Conservation (phyloP, 2,888 invertebrate genomes). For the Cremastobaeus sp. region DNA sequence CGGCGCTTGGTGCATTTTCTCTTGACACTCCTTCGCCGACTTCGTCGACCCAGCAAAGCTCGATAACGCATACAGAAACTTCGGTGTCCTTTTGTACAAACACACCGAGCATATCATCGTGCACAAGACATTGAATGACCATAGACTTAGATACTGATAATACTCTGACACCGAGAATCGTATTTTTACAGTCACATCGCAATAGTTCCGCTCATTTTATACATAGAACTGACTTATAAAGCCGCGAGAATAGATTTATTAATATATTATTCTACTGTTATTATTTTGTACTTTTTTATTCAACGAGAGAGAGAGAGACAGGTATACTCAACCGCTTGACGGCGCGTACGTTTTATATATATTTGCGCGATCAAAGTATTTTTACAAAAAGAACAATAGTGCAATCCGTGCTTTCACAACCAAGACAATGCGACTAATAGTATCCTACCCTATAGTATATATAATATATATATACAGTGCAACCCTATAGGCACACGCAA, state of each 20-base stretch:
- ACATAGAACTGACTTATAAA: slow-evolving; percentile 20
- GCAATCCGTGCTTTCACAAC: slow-evolving; percentile 46
- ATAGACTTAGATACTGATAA: slow-evolving; percentile 27
- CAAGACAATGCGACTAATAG: slow-evolving; percentile 35
- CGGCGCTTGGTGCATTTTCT: slow-evolving; percentile 35
- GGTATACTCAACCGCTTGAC: slow-evolving; percentile 19
- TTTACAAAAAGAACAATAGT: slow-evolving; percentile 46
- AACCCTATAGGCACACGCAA: slow-evolving; percentile 40
- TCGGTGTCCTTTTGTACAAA: slow-evolving; percentile 4
- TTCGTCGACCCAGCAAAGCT: slow-evolving; percentile 25
- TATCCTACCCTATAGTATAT: slow-evolving; percentile 44
- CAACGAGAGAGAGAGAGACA: slow-evolving; percentile 13
- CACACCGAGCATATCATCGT: slow-evolving; percentile 18
- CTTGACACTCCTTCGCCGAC: neutral
- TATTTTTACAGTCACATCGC: slow-evolving; percentile 34
- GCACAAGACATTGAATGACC: slow-evolving; percentile 29
- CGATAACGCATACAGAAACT: slow-evolving; percentile 7
- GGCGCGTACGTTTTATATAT: slow-evolving; percentile 37
- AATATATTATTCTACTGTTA: slow-evolving; percentile 34
- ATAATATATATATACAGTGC: slow-evolving; percentile 31
- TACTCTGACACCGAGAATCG: neutral
- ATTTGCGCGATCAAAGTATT: slow-evolving; percentile 38
- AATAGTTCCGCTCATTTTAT: slow-evolving; percentile 29
- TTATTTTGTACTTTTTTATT: slow-evolving; percentile 46
- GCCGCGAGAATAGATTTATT: slow-evolving; percentile 17